These are phyloP conservation scores for Ataeniobius toweri DNA, from an alignment of 2,797 vertebrate species.

Conservation along the genomic window DNA sequence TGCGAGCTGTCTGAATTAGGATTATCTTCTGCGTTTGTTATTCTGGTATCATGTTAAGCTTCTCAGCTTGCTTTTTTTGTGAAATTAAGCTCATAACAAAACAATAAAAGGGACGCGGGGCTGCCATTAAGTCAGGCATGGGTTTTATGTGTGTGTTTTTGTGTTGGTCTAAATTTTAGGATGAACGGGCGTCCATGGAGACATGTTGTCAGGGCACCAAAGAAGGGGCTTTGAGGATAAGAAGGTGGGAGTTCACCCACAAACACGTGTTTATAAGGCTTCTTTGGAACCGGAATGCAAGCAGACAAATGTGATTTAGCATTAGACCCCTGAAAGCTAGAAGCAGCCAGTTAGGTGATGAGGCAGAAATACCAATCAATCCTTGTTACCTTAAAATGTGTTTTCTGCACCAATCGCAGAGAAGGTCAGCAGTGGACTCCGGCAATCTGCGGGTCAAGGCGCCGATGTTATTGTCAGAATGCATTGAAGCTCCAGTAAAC, in stretches of 20 bases:
- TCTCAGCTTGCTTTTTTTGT: slow-evolving; percentile 49
- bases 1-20: slow-evolving; percentile 54
- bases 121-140: slow-evolving; percentile 12
- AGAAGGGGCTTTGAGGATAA: slow-evolving; percentile 43
- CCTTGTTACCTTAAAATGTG: slow-evolving; percentile 64
- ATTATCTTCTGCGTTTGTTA: slow-evolving; percentile 65
- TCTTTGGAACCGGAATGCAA: slow-evolving; percentile 48
- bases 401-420: slow-evolving; percentile 59
- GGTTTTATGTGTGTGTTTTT: neutral
- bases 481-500: slow-evolving; percentile 35
- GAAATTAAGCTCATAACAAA: slow-evolving; percentile 63
- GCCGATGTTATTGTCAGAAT: slow-evolving; percentile 59
- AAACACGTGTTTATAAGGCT: slow-evolving; percentile 40
- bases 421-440: slow-evolving; percentile 64
- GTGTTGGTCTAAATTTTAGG: slow-evolving; percentile 41
- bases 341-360: slow-evolving; percentile 24
- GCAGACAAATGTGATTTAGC: slow-evolving; percentile 66
- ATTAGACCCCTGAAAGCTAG: slow-evolving; percentile 19
- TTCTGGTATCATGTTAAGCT: slow-evolving; percentile 59
- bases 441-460: slow-evolving; percentile 31
- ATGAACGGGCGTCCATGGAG: slow-evolving; percentile 58
- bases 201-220: slow-evolving; percentile 58
- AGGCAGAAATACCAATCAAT: slow-evolving; percentile 71
- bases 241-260: slow-evolving; percentile 41
- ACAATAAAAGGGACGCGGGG: slow-evolving; percentile 53